Evolutionary conservation across 2,888 invertebrate species (phyloP), one percentile per base, ranked within the genome.

Genomic region (Sepiola atlantica): DNA sequence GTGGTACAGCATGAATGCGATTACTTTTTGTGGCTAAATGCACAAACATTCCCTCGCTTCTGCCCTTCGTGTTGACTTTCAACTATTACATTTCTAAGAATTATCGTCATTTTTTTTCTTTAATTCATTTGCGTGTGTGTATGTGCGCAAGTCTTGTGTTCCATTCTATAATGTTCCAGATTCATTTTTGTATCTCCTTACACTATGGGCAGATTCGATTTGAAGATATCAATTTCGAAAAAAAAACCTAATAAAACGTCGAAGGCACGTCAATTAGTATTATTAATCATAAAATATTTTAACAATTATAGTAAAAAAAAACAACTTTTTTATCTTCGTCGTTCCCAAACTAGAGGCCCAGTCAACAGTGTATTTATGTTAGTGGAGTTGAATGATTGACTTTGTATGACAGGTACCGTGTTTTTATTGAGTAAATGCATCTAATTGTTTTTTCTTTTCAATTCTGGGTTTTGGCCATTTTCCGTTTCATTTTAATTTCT

Each of bases 21-120:
- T n/a, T 77, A n/a, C 77, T 77, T 77, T n/a, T 77, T 12, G 14
- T 77, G 77, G 32, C n/a, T 14, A n/a, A 77, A 32, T n/a, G 77
- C 77, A n/a, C 77, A n/a, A 77, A 77, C 77, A 77, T 77, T 77
- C 77, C 77, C 77, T 77, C 77, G 77, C 77, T 77, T 77, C 77
- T 77, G 77, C 77, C 77, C 77, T 77, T n/a, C 16, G 77, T 77
- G 77, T 77, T 77, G 28, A 77, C 77, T 77, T 10, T 77, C n/a
- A 77, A 77, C 77, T n/a, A n/a, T n/a, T n/a, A 77, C n/a, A 77
- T 77, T 45, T 77, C 16, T 77, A n/a, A 77, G n/a, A 77, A 77
- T 77, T 61, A 61, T 24, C 24, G 21, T 61, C 16, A 16, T 77
- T 32, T 77, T n/a, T 77, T n/a, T 77, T 18, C 14, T 21, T 77